These are phyloP conservation scores for Armadillidium nasatum DNA, from an alignment of 1,140 invertebrate species.

Conservation along the genomic window DNA sequence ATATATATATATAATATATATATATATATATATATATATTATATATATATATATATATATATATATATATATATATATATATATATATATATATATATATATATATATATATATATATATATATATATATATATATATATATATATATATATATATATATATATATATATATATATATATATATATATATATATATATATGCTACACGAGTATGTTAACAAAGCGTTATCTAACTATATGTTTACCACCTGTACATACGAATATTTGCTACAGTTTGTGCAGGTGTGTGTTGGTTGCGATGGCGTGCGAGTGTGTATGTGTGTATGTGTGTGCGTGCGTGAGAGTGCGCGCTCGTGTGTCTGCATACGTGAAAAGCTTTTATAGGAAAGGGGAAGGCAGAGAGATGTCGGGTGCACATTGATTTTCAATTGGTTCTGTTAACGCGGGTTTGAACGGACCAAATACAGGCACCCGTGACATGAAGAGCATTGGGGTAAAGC, in stretches of 20 bases:
- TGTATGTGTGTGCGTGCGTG: not conserved
- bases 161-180: no score
- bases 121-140: no score
- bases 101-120: no score
- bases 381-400: not conserved
- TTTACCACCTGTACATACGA: no score
- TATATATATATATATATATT: slow-evolving; percentile 16
- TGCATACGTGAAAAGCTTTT: not conserved
- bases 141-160: no score
- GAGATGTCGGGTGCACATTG: not conserved
- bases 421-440: slow-evolving; percentile 13
- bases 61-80: not conserved
- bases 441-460: slow-evolving; percentile 5
- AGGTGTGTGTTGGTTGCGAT: no score
- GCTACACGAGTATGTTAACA: no score
- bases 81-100: no score
- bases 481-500: slow-evolving; percentile 10
- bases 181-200: no score
- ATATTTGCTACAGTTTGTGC: no score
- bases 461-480: slow-evolving; percentile 4
- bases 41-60: slow-evolving; percentile 21
- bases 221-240: no score
- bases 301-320: not conserved
- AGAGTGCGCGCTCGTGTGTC: not conserved
- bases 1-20: not conserved